Base-by-base conservation (phyloP, 1,140 invertebrate genomes). In the Pinna nobilis region DNA sequence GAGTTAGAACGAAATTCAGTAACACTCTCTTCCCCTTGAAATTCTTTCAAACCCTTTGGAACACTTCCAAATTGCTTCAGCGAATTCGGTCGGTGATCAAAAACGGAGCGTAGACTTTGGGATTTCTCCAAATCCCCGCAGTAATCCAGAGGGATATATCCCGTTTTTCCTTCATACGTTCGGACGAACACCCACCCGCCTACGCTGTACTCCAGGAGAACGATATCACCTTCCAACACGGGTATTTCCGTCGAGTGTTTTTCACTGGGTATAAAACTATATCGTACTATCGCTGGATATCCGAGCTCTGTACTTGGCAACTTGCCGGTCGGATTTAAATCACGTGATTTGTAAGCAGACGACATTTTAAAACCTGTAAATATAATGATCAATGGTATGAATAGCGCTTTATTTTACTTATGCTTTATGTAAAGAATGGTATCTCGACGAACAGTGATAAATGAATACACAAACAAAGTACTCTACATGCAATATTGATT, bases 341-440 rank as follows among this genome's bases (percentile, higher is more conserved):
- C 69, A 71, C 69, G 69, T 71, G 69, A 71, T 25, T 61, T 25
- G 32, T 64, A 61, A 71, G 69, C 60, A 64, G 69, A 71, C 59
- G 69, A 63, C 69, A 71, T 71, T 63, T 63, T 59, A 41, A 63
- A 63, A 63, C 59, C 59, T 63, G 59, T 47, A 63, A 63, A 63
- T 63, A 44, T 44, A 32, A 41, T 37, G 59, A 63, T 63, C 59
- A 63, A 63, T 63, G 44, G 35, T 41, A 23, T 63, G 59, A 63
- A 63, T 63, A 37, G 37, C 59, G 59, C 44, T 63, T 63, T 63
- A 63, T 63, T 63, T 63, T 41, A 63, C 59, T 37, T 63, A 63
- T 63, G 44, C 35, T 23, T 63, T 20, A 63, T 41, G 59, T 63
- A 20, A 41, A 63, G 59, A 63, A 63, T 37, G 33, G 18, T 63